These are phyloP conservation scores for Sander vitreus DNA, from an alignment of 2,113 vertebrate species.

Conservation along the genomic window DNA sequence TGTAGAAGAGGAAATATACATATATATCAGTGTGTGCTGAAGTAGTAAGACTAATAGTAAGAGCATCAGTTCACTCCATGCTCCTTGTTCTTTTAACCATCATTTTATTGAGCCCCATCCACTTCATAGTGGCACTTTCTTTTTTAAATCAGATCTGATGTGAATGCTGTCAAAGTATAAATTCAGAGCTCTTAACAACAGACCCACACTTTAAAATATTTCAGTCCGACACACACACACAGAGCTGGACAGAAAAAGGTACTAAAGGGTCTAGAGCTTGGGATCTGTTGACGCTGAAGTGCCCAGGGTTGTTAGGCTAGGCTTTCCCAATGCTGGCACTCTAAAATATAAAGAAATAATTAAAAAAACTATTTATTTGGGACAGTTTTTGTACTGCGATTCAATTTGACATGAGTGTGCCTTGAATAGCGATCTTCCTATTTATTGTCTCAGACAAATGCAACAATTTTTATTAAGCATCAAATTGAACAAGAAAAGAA, in stretches of 20 bases:
- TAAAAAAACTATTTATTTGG: constrained; percentile 87
- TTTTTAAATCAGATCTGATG: constrained; percentile 46
- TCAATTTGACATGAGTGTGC: constrained; percentile 98
- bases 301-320: constrained; percentile 91
- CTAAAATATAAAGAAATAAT: constrained; percentile 81
- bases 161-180: constrained; percentile 40
- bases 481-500: constrained; percentile 82
- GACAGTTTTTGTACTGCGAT: constrained; percentile 96
- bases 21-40: constrained; percentile 67
- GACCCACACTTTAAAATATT: constrained; percentile 93
- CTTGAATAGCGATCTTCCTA: constrained; percentile 99
- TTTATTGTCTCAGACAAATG: constrained; percentile 96
- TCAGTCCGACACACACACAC: constrained; percentile 32
- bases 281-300: constrained; percentile 92
- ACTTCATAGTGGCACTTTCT: constrained; percentile 48
- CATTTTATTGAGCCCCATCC: constrained; percentile 35
- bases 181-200: constrained; percentile 85
- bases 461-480: constrained; percentile 91
- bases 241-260: constrained; percentile 56
- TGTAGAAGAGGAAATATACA: constrained; percentile 42
- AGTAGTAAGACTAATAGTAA: constrained; percentile 67
- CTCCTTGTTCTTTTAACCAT: constrained; percentile 6
- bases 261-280: constrained; percentile 87
- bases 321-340: constrained; percentile 96
- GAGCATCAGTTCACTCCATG: constrained; percentile 45